A percentile compares a stretch with the other conserved stretches of the same genome.
Evolutionary conservation across 2,888 invertebrate species (phyloP).

Genomic region (Phania funesta): DNA sequence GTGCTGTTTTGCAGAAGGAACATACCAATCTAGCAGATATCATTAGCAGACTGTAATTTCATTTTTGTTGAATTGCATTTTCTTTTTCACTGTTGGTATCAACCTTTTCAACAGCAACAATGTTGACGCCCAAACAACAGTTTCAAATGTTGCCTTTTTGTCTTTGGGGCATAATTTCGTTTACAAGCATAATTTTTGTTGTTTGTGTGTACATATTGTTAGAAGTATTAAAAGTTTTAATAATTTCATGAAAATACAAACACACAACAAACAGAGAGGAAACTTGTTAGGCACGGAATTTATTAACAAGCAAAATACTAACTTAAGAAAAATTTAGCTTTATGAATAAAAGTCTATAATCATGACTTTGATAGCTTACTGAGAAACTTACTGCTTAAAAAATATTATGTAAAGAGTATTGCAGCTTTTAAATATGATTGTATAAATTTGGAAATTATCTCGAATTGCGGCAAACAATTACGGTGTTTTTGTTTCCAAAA

Average conservation of each 20-base stretch:
- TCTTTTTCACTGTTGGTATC: neutral
- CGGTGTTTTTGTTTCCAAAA: too few relatives aligned
- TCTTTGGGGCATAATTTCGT: constrained; percentile 62
- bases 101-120: constrained; percentile 13
- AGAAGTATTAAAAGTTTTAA: constrained; percentile 43
- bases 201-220: constrained; percentile 6
- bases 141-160: constrained; percentile 46
- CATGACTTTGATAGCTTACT: too few relatives aligned
- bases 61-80: constrained; percentile 18
- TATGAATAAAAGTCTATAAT: too few relatives aligned
- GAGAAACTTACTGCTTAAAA: too few relatives aligned
- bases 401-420: too few relatives aligned
- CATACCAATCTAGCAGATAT: constrained; percentile 47
- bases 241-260: constrained; percentile 29
- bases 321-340: too few relatives aligned
- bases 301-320: neutral
- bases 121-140: constrained; percentile 32
- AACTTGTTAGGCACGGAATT: constrained; percentile 29
- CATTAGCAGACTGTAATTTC: constrained; percentile 59
- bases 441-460: too few relatives aligned
- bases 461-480: too few relatives aligned
- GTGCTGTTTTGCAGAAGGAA: neutral
- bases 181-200: constrained; percentile 54
- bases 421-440: too few relatives aligned
- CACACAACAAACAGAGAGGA: neutral